These are phyloP conservation scores for Stenotaenia linearis DNA, from an alignment of 2,888 invertebrate genomes.

Conservation along the genomic window DNA sequence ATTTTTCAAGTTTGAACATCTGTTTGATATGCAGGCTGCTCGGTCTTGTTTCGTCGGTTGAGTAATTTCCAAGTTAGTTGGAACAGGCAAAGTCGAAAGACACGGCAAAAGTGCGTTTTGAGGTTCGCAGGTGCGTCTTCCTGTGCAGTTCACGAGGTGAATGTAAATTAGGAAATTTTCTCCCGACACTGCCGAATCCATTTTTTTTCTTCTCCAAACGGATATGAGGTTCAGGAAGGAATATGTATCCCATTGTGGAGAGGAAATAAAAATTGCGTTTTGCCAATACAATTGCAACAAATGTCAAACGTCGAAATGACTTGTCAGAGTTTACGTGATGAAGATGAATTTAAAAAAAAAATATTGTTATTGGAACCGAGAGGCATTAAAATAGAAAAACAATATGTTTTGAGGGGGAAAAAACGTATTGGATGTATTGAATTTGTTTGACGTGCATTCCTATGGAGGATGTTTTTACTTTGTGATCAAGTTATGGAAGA, in stretches of 20 bases:
- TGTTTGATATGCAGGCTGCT: not conserved
- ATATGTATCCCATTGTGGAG: not conserved
- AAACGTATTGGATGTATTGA: too few relatives aligned
- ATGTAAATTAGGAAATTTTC: not conserved
- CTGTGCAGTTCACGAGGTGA: not conserved
- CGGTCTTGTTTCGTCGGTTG: not conserved
- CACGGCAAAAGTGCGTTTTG: not conserved
- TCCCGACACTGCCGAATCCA: not conserved
- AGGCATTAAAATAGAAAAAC: too few relatives aligned
- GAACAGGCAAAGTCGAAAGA: not conserved
- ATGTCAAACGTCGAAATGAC: not conserved
- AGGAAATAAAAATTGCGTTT: not conserved
- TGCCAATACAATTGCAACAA: not conserved
- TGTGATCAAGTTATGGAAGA: too few relatives aligned
- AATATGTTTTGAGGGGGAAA: too few relatives aligned
- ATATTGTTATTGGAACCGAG: too few relatives aligned
- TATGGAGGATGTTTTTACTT: too few relatives aligned
- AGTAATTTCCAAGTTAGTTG: not conserved
- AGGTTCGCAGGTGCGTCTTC: conserved; percentile 9
- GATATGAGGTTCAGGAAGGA: not conserved
- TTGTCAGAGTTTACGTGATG: too few relatives aligned
- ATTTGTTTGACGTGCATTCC: too few relatives aligned
- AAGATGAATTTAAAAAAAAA: too few relatives aligned
- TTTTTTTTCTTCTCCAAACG: not conserved
- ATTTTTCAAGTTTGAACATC: not conserved